Evolutionary conservation across 2,888 invertebrate genomes (phyloP), one percentile per base, ranked within the genome.

Genomic region (Melanophora roralis): DNA sequence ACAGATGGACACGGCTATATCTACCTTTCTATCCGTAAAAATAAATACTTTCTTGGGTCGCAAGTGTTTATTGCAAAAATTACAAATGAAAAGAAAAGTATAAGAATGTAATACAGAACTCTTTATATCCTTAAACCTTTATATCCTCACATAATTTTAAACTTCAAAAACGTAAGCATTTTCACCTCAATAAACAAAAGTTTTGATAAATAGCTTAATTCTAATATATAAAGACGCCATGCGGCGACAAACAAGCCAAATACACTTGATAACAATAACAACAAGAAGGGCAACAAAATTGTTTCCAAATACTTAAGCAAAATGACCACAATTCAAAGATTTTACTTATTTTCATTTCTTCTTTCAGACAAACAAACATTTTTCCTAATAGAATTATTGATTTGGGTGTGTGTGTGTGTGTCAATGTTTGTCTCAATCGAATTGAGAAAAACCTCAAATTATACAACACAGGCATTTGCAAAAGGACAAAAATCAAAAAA

Each of bases 241-340:
- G 72, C 51, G 68, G 78, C 27, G 73, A 36, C 53, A 55, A 45
- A 45, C 60, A 40, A 14, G 9, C 53, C 51, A 59, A 53, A 67
- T 40, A 36, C 45, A 67, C 32, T 64, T 23, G 55, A 47, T 36
- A 49, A 32, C 38, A 49, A 55, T 62, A 34, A 34, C 55, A 64
- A 74, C n/a, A 69, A 21, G 49, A 14, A 45, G 40, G 11, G 27
- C 8, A n/a, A 45, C 40, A 43, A 49, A 67, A 36, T 59, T 34
- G n/a, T 60, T 51, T 19, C 47, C 21, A 78, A 43, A 72, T 67
- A 47, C 34, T 72, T 53, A 51, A 14, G 34, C 69, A 47, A 79
- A 74, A 75, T 79, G 78, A 79, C 78, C 78, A 53, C 72, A 53
- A 78, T 43, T 19, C 53, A 59, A 60, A 38, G 19, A 67, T 57